Base-by-base conservation (phyloP, 2,113 vertebrate species). In the Lycaon pictus region DNA sequence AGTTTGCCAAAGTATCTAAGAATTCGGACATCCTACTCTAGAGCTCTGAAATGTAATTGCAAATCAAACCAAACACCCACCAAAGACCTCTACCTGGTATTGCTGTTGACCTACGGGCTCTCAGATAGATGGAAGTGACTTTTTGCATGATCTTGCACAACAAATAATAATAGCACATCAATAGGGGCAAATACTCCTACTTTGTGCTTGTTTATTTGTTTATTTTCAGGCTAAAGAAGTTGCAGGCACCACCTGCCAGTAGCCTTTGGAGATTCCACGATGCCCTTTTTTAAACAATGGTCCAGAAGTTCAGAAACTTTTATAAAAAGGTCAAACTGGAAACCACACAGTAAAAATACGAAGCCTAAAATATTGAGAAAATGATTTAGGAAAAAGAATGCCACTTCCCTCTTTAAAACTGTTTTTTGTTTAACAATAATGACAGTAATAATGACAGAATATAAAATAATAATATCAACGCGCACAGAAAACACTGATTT, bases 151-250 rank as follows among this genome's bases (percentile, higher is more conserved):
- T 65, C n/a, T 35, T 92, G 60, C 5, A 17, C 35, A 81, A 55
- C 43, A 83, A 58, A 63, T 43, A 92, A 89, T 82, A 95, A 90
- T 12, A 95, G 96, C 51, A 0, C 91, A 79, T 82, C 74, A 77
- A 74, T 11, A 88, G 90, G 92, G 5, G 43, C 80, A 94, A 88
- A 95, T 80, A 53, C 76, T 86, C 79, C 96, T 96, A 53, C 93
- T 96, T 96, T 96, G 95, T 96, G 74, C 79, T 97, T 97, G 96
- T 97, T 97, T 96, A 89, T 95, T 97, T 97, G 92, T 98, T 97
- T 97, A 92, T 93, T 90, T 95, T 62, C 95, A 98, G 29, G 55
- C 72, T 62, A 94, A 95, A 81, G 56, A 96, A 95, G 77, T 67
- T 60, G n/a, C 2, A 83, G 37, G 11, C 19, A 96, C 84, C 88